These are phyloP conservation scores for Andrena bicolor DNA, from an alignment of 2,888 invertebrate genomes.

Conservation along the genomic window DNA sequence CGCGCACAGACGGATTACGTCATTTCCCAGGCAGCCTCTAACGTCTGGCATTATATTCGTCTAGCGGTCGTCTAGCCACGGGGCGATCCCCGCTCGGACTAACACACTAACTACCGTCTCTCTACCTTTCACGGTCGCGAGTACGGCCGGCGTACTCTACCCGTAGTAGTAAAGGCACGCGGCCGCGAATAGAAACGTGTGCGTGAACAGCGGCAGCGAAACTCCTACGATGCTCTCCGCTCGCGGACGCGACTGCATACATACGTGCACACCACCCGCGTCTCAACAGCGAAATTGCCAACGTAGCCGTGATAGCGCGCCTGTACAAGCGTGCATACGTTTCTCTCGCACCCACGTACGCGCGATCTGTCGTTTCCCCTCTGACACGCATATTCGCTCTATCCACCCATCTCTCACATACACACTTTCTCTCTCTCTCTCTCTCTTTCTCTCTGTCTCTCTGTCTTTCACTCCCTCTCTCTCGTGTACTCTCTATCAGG, in stretches of 20 bases:
- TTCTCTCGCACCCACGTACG: conserved; percentile 39
- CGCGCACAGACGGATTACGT: conserved; percentile 76
- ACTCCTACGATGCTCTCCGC: conserved; percentile 13
- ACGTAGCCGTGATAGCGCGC: conserved; percentile 24
- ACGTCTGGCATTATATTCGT: conserved; percentile 80
- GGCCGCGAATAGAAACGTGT: background rate
- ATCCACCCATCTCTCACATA: conserved; percentile 14
- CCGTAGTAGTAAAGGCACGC: conserved; percentile 8
- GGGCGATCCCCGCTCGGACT: conserved; percentile 60
- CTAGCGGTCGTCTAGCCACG: conserved; percentile 84
- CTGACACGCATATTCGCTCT: conserved; percentile 46
- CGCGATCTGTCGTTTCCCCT: conserved; percentile 48
- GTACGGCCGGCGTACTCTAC: conserved; percentile 31
- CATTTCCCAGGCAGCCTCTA: conserved; percentile 78
- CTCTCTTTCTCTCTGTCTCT: background rate
- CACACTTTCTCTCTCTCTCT: background rate
- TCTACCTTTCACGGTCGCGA: conserved; percentile 53
- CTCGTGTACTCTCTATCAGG: conserved; percentile 56
- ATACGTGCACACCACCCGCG: conserved; percentile 19
- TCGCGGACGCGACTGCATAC: conserved; percentile 29
- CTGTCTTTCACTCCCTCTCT: conserved; percentile 11
- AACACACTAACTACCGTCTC: conserved; percentile 55
- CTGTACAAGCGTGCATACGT: background rate
- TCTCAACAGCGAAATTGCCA: conserved; percentile 24
- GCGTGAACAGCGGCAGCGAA: background rate